phyloP scores from a whole-genome alignment of 2,888 invertebrate species.

The Metallyticus violacea region DNA sequence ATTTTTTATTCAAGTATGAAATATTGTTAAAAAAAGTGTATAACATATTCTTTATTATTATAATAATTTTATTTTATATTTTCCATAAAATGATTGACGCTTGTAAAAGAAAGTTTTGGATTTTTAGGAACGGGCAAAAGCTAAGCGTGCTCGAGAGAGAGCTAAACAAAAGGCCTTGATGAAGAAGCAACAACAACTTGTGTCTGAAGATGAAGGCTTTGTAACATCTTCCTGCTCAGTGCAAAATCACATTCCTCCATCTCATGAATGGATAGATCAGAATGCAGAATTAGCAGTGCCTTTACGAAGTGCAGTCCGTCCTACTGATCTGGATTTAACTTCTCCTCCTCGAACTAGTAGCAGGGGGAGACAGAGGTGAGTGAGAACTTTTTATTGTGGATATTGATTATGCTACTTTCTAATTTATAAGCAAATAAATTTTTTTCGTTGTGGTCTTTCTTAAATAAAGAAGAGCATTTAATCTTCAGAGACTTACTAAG shows the following conservation, averaged over 20 bases:
- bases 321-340: constrained; percentile 31
- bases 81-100: too few relatives aligned
- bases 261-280: constrained; percentile 7
- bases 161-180: constrained; percentile 60
- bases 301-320: constrained; percentile 23
- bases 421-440: neutral
- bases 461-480: neutral
- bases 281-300: neutral
- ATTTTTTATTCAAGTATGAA: too few relatives aligned
- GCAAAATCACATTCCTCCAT: neutral
- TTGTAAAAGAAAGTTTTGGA: too few relatives aligned
- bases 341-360: neutral
- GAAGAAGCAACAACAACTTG: constrained; percentile 45
- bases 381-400: neutral
- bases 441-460: neutral
- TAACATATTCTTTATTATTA: too few relatives aligned
- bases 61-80: too few relatives aligned
- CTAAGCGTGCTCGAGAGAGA: constrained; percentile 66
- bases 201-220: constrained; percentile 27
- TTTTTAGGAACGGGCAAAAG: constrained; percentile 63
- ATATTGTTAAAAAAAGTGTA: too few relatives aligned
- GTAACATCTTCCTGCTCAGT: constrained; percentile 8
- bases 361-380: neutral
- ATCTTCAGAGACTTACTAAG: too few relatives aligned
- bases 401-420: neutral